These are phyloP conservation scores for Thamnophis sirtalis DNA, from an alignment of 2,113 vertebrate genomes.

Conservation along the genomic window DNA sequence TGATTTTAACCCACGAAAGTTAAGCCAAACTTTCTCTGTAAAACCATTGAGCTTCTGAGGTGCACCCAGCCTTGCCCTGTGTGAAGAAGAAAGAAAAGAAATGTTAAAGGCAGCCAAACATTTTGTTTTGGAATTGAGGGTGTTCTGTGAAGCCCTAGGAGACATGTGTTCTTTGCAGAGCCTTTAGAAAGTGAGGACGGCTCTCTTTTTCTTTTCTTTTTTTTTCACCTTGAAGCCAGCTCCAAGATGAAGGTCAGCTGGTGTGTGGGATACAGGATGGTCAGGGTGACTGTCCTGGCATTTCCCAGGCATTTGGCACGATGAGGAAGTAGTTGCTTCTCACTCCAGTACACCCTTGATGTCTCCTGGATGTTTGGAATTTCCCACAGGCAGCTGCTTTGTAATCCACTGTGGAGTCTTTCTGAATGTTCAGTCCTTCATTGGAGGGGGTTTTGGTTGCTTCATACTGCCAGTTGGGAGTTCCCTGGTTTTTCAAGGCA, in stretches of 20 bases:
- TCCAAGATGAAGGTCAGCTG: neutral
- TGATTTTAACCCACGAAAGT: no score
- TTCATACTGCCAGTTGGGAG: neutral
- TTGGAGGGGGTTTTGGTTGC: neutral
- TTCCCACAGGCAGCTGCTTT: neutral
- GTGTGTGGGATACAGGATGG: neutral
- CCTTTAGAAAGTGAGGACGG: neutral
- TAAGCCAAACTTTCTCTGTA: no score
- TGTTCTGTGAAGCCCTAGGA: neutral
- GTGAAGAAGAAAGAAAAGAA: neutral
- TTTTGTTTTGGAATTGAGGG: neutral
- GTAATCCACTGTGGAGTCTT: no score
- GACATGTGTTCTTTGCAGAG: neutral
- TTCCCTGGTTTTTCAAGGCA: neutral
- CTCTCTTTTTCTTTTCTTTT: neutral
- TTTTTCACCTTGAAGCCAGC: neutral
- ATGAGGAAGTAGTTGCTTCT: neutral
- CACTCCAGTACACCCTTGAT: neutral
- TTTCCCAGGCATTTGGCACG: neutral
- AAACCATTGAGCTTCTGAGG: neutral
- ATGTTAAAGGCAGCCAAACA: neutral
- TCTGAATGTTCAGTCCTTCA: neutral
- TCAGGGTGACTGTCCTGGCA: neutral
- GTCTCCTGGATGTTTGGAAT: neutral
- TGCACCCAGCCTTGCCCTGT: neutral